Percentiles rank a stretch among this genome's conserved stretches.
Evolutionary conservation across 2,113 vertebrate species (phyloP).

Genomic region (Uria lomvia): DNA sequence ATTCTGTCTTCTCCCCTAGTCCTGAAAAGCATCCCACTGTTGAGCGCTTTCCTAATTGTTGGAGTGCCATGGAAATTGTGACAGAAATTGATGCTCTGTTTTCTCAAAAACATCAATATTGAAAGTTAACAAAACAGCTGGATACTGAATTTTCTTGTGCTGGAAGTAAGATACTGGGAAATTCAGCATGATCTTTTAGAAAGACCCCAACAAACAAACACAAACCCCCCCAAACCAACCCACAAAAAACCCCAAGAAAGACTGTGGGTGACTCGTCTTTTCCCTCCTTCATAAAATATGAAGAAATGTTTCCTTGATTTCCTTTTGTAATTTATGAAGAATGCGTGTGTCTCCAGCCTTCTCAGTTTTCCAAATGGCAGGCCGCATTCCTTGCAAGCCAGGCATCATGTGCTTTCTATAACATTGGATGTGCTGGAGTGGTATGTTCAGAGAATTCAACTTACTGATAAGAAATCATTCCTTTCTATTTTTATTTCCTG

Average conservation of each 20-base stretch:
- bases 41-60: background rate
- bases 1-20: background rate
- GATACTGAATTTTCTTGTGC: background rate
- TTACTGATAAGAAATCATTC: constrained; percentile 50
- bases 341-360: background rate
- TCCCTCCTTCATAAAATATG: background rate
- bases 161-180: background rate
- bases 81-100: background rate
- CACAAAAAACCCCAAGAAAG: background rate
- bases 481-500: constrained; percentile 52
- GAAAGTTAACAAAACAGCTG: background rate
- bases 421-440: background rate
- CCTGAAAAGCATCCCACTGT: background rate
- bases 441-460: background rate
- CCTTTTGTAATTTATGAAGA: background rate
- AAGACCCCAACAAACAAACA: accelerated
- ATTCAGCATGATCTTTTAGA: background rate
- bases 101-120: background rate
- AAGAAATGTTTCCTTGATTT: background rate
- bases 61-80: background rate
- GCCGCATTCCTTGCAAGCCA: constrained; percentile 15
- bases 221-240: accelerated
- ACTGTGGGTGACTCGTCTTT: background rate
- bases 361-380: background rate
- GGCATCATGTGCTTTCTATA: constrained; percentile 17